Base-by-base conservation (phyloP, 2,888 invertebrate species). In the Eugnorisma glareosa region DNA sequence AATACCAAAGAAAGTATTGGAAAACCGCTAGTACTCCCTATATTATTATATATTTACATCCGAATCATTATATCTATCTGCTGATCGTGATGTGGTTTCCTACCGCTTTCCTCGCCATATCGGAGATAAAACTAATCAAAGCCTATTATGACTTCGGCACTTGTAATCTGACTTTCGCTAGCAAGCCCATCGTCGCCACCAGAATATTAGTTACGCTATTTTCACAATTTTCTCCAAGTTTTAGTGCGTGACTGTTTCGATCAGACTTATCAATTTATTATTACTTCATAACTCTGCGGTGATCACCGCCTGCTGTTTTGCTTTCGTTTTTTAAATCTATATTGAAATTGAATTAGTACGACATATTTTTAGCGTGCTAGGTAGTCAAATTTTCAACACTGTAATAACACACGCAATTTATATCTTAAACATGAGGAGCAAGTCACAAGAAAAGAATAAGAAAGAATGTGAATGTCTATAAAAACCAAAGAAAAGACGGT, bases 151-250 rank as follows among this genome's bases (percentile, higher is more conserved):
- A 63, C 81, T 90, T 86, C 85, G 88, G 81, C 81, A 80, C 80
- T 77, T 51, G 67, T 71, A 85, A 86, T 87, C 66, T 51, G 13
- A 93, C 92, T 93, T 93, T 92, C 93, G 85, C 93, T 84, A 10
- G 13, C 21, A 74, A 75, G 85, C 88, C 90, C 91, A 92, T 90
- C 88, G 89, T 80, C 77, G 76, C 85, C 86, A 75, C 75, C 89
- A 73, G 80, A 76, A 79, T 85, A 93, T 94, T 93, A 93, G 94
- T 93, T 92, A 88, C 94, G 94, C 91, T 89, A 93, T 94, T 95
- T 95, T 92, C 92, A 91, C 93, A 91, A 92, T 95, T 94, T 94
- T 93, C 94, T 89, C 91, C 86, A 88, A 86, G 92, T 93, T 91
- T 91, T 91, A 88, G 91, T 91, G 93, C 95, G 94, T 95, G 93